phyloP scores from a whole-genome alignment of 2,113 vertebrate genomes.

The Aegypius monachus region DNA sequence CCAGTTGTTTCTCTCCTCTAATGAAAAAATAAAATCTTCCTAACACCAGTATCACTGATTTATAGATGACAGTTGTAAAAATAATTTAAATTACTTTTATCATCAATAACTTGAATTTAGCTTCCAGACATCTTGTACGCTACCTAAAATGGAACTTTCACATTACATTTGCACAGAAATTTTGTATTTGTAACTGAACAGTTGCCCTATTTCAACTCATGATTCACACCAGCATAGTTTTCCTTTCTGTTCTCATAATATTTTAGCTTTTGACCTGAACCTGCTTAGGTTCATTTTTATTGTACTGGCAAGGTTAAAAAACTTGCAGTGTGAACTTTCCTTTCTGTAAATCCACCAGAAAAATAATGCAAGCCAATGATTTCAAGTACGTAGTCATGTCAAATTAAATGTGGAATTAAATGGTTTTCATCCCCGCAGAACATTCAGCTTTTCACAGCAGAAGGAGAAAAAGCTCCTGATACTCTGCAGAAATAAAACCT shows the following conservation, averaged over 20 bases:
- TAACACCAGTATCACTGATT: not conserved
- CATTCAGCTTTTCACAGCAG: not conserved
- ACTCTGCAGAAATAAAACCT: not conserved
- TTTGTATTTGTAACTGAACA: not conserved
- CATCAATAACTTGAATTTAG: not conserved
- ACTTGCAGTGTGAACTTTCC: not conserved
- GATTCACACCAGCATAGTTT: not conserved
- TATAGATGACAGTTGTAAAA: not conserved
- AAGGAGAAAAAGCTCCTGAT: slow-evolving; percentile 13
- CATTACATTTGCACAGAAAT: not conserved
- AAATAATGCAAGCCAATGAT: not conserved
- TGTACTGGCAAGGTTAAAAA: slow-evolving; percentile 2
- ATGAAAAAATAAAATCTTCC: not conserved
- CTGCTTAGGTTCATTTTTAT: slow-evolving; percentile 17
- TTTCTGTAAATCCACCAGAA: slow-evolving; percentile 29
- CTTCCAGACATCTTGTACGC: not conserved
- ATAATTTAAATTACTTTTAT: not conserved
- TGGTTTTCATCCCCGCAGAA: slow-evolving; percentile 1
- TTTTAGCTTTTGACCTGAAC: not conserved
- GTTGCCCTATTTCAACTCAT: not conserved
- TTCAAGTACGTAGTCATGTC: not conserved
- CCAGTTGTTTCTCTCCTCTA: not conserved
- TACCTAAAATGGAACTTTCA: not conserved
- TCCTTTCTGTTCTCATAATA: not conserved
- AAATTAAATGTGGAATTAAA: slow-evolving; percentile 13